Percentiles rank a stretch among this genome's conserved stretches.
Conservation (phyloP, 2,113 vertebrate species). For the Gobio gobio region DNA sequence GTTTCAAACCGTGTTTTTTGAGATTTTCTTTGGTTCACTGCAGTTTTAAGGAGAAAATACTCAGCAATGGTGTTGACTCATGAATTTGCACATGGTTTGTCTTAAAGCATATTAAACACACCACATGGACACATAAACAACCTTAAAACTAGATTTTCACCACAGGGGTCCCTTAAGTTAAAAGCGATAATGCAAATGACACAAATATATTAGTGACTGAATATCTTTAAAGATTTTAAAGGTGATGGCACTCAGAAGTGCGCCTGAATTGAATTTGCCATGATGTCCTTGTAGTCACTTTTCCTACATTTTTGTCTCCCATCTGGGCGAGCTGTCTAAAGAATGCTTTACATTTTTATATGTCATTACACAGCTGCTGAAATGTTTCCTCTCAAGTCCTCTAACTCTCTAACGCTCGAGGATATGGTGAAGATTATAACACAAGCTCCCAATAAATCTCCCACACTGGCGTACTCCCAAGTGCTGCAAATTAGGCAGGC, state of each 20-base stretch:
- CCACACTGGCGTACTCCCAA: slow-evolving; percentile 48
- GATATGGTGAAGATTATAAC: slow-evolving; percentile 57
- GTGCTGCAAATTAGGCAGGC: slow-evolving; percentile 52
- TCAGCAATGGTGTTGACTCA: too few relatives aligned
- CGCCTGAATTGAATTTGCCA: slow-evolving; percentile 39
- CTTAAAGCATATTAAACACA: too few relatives aligned
- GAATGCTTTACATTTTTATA: slow-evolving; percentile 45
- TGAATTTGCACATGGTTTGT: too few relatives aligned
- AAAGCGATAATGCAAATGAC: not conserved
- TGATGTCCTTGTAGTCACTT: slow-evolving; percentile 12
- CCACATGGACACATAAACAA: too few relatives aligned
- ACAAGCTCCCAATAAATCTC: slow-evolving; percentile 48
- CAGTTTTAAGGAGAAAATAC: too few relatives aligned
- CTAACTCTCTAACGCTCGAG: slow-evolving; percentile 48
- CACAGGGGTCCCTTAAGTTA: not conserved
- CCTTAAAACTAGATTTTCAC: too few relatives aligned
- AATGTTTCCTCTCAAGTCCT: slow-evolving; percentile 39
- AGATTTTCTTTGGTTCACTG: too few relatives aligned
- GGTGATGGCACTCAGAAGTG: slow-evolving; percentile 15
- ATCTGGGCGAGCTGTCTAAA: slow-evolving; percentile 11
- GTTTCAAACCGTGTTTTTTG: too few relatives aligned
- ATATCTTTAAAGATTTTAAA: slow-evolving; percentile 27
- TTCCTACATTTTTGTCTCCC: not conserved
- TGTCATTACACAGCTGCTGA: slow-evolving; percentile 43
- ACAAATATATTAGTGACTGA: not conserved